Base-by-base conservation (phyloP, 2,888 invertebrate genomes). In the Toxonevra muliebris region DNA sequence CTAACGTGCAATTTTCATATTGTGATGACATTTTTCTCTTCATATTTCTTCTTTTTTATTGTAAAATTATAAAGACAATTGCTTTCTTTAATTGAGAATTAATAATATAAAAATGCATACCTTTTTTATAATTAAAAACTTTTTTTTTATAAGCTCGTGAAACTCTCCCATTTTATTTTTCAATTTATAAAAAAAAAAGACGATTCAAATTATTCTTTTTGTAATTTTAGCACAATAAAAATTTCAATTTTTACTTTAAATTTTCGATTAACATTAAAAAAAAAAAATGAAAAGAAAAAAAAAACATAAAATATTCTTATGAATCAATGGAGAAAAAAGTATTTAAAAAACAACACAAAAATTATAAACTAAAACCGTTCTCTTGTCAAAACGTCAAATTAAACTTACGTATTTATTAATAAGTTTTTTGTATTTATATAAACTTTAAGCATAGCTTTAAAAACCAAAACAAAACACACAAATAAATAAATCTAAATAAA, bases 351-450 rank as follows among this genome's bases (percentile, higher is more conserved):
- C 5, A 48, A 48, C 11, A 5, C 13, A 48, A 30, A 30, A 30
- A 30, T 30, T 30, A 30, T 48, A 13, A 48, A 48, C 48, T 13
- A 48, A 45, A 48, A 48, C 48, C 48, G 48, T 48, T 48, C 48
- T 48, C 48, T 48, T 48, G 48, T 48, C 48, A 48, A 48, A 48
- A 48, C 48, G 58, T 58, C 43, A 58, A 58, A 58, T 58, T 58
- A 58, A 12, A 57, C n/a, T 42, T 15, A 58, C 42, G 58, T 58
- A 42, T 65, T 65, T 48, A 65, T 65, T 17, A 7, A 58, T 65
- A 65, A 52, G 54, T 53, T 65, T 57, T 65, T 65, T 65, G 65
- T 65, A 65, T 65, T 65, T 59, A 54, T 65, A 65, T 65, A 65
- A 65, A 65, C 19, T 54, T 43, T 60, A 65, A 60, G 60, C 52